Evolutionary conservation across 2,113 vertebrate genomes (phyloP), one percentile per base, ranked within the genome.

Genomic region (Raja brachyura): DNA sequence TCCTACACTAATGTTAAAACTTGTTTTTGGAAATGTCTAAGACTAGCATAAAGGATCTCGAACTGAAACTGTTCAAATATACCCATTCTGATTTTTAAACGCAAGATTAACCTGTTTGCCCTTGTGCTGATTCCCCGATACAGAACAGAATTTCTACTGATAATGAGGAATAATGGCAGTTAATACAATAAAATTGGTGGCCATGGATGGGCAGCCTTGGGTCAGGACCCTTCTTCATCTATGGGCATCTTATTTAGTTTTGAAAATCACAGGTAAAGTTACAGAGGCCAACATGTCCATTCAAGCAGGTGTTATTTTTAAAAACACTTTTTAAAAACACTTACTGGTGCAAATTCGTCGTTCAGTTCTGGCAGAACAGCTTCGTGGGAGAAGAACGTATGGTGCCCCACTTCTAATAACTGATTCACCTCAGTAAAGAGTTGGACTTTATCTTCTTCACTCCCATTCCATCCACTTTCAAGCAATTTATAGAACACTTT

Each of bases 301-400:
- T 85, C 25, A 10, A 13, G 25, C 28, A 56, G 22, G 5, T 11
- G 63, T 66, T 11, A 4, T 8, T 14, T 14, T 11, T 68, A 1
- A 48, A 48, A 48, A 22, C 56, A 85, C 1, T 79, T 48, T 11
- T 56, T 1, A 28, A 0, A 0, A 0, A 0, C 33, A 95, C 98
- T 95, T 94, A 99, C 98, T 0, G 98, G 98, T 39, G 98, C 98
- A 0, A 99, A 98, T 94, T 99, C 99, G 0, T 99, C 98, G 0
- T 97, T 98, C 94, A 99, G 95, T 93, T 98, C 98, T 0, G 96
- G 96, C 93, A 99, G 96, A 76, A 97, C 94, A 0, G 97, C 96
- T 4, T 99, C 98, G 0, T 96, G 96, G 5, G 97, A 96, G 59
- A 99, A 97, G 31, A 99, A 95, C 13, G 97, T 96, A 0, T 98